These are phyloP conservation scores for Ennomos erosarius DNA, from an alignment of 2,888 invertebrate genomes.

Conservation along the genomic window DNA sequence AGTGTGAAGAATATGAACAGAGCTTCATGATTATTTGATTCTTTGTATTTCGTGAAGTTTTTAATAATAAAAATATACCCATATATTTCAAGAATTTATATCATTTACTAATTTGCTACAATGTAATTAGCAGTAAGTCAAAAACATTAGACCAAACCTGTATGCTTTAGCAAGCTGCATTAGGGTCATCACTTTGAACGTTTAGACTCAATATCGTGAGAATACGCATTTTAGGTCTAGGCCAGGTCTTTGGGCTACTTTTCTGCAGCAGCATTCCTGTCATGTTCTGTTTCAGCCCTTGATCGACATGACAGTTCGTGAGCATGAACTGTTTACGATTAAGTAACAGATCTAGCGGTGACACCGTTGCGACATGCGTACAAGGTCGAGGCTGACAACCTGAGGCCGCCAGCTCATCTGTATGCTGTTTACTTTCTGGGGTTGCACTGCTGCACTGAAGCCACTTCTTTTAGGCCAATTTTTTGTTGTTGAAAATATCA, in stretches of 20 bases:
- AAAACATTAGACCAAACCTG: too few species aligned
- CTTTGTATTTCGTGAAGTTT: too few species aligned
- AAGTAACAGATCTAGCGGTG: constrained; percentile 44
- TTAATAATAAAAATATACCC: too few species aligned
- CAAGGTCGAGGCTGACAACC: constrained; percentile 59
- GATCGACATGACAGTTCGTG: constrained; percentile 28
- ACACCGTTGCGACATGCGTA: constrained; percentile 49
- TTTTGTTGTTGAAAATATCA: neutral
- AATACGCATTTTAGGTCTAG: too few species aligned
- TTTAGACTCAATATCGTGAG: too few species aligned
- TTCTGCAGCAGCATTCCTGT: constrained; percentile 11
- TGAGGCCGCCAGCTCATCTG: constrained; percentile 50
- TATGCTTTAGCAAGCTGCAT: too few species aligned
- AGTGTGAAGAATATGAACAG: too few species aligned
- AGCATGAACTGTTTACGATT: constrained; percentile 45
- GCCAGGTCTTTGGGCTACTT: neutral
- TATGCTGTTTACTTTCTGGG: constrained; percentile 52
- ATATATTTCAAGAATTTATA: too few species aligned
- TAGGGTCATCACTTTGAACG: too few species aligned
- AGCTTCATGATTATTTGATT: too few species aligned
- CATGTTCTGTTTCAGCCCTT: constrained; percentile 38
- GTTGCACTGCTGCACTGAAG: constrained; percentile 38
- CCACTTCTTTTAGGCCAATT: constrained; percentile 3
- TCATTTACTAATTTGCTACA: too few species aligned
- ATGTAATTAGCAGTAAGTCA: too few species aligned